Evolutionary conservation across 1,140 invertebrate genomes (phyloP).

Genomic region (Temnothorax nylanderi): DNA sequence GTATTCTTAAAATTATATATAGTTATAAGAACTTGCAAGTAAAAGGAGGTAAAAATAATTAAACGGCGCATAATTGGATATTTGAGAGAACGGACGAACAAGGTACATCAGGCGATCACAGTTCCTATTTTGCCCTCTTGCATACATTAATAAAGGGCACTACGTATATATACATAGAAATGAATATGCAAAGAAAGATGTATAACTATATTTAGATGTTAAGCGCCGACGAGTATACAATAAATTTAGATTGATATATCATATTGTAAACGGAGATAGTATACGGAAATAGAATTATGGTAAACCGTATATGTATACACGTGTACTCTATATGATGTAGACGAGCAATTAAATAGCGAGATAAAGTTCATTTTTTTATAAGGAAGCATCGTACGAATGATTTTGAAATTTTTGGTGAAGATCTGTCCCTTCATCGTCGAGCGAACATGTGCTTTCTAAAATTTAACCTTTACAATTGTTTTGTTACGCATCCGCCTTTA

Average conservation of each 20-base stretch:
- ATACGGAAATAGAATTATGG: constrained; percentile 47
- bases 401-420: constrained; percentile 27
- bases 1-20: constrained; percentile 10
- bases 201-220: constrained; percentile 63
- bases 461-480: constrained; percentile 7
- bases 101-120: constrained; percentile 80
- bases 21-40: neutral
- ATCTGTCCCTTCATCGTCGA: neutral
- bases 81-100: constrained; percentile 59
- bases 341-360: constrained; percentile 24
- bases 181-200: constrained; percentile 46
- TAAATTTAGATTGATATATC: constrained; percentile 63
- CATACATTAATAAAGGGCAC: constrained; percentile 68
- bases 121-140: constrained; percentile 79
- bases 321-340: constrained; percentile 38
- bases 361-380: constrained; percentile 55
- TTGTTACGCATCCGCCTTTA: neutral
- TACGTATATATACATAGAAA: constrained; percentile 58
- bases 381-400: constrained; percentile 18
- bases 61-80: constrained; percentile 15
- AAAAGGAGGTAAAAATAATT: constrained; percentile 11
- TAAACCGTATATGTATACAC: constrained; percentile 60
- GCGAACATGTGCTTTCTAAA: neutral
- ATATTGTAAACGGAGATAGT: constrained; percentile 60
- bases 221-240: constrained; percentile 63